phyloP scores from a whole-genome alignment of 1,140 invertebrate species.

The Anagrus nilaparvatae region DNA sequence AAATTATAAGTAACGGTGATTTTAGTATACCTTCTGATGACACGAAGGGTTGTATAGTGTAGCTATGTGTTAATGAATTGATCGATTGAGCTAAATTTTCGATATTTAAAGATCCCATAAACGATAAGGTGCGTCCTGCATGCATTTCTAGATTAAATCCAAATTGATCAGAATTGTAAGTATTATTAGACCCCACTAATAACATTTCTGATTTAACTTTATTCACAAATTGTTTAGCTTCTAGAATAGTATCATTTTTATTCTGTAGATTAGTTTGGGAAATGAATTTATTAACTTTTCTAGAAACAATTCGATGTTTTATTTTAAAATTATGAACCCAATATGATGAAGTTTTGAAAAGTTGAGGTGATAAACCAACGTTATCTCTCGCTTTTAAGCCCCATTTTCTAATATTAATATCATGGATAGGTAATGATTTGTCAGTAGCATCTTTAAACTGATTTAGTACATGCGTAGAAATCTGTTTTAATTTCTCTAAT shows the following conservation, averaged over 20 bases:
- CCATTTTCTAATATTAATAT: too few species aligned
- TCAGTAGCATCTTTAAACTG: too few species aligned
- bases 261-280: too few species aligned
- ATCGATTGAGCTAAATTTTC: conserved; percentile 1
- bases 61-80: conserved; percentile 11
- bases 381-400: too few species aligned
- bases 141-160: conserved; percentile 12
- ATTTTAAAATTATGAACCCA: too few species aligned
- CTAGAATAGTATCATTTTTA: conserved; percentile 2
- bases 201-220: conserved; percentile 6
- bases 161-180: conserved; percentile 5
- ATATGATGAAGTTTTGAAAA: too few species aligned
- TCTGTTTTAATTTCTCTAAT: too few species aligned
- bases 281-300: too few species aligned
- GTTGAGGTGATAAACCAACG: too few species aligned
- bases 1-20: conserved; percentile 13
- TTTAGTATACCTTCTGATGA: conserved; percentile 5
- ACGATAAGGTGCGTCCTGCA: conserved; percentile 8
- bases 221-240: conserved; percentile 5
- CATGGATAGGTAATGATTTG: too few species aligned
- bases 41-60: conserved; percentile 12
- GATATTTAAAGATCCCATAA: not conserved
- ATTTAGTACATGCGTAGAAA: too few species aligned
- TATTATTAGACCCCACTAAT: not conserved
- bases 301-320: too few species aligned